Percentiles rank a stretch among this genome's conserved stretches.
Conservation (phyloP, 1,140 invertebrate species). For the Drosophila rhopaloa region DNA sequence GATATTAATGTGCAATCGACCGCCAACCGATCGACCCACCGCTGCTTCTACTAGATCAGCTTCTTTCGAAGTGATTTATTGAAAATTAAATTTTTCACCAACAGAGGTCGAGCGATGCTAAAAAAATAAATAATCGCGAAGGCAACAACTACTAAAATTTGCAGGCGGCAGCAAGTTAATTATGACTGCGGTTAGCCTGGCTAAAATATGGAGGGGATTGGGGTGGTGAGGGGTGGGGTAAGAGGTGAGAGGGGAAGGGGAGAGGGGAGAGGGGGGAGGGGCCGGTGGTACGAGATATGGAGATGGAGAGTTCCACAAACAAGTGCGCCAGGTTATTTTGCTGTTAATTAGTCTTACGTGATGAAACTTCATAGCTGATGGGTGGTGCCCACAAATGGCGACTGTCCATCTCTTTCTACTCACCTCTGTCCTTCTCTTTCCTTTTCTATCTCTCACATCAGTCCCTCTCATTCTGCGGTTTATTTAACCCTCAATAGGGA, state of each 20-base stretch:
- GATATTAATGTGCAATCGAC: slow-evolving; percentile 2
- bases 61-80: slow-evolving; percentile 64
- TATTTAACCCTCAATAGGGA: slow-evolving; percentile 36
- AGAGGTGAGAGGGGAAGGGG: neutral
- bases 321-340: slow-evolving; percentile 78
- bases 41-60: slow-evolving; percentile 68
- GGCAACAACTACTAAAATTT: slow-evolving; percentile 38
- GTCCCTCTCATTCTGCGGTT: slow-evolving; percentile 29
- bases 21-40: slow-evolving; percentile 30
- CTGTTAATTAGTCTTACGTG: slow-evolving; percentile 80
- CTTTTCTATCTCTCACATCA: neutral
- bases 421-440: neutral
- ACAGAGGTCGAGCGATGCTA: slow-evolving; percentile 56
- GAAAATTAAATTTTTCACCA: slow-evolving; percentile 76
- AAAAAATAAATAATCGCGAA: slow-evolving; percentile 44
- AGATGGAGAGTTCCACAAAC: slow-evolving; percentile 61
- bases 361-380: slow-evolving; percentile 67
- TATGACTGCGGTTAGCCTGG: slow-evolving; percentile 69
- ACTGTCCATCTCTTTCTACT: slow-evolving; percentile 24
- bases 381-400: slow-evolving; percentile 62
- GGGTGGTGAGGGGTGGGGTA: neutral
- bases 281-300: slow-evolving; percentile 23
- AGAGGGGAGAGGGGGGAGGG: neutral
- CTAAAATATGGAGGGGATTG: slow-evolving; percentile 1
- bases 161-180: slow-evolving; percentile 74